Percentiles rank a stretch among this genome's conserved stretches.
Conservation (phyloP, 2,113 vertebrate genomes). For the Sterrhoptilus dennistouni region DNA sequence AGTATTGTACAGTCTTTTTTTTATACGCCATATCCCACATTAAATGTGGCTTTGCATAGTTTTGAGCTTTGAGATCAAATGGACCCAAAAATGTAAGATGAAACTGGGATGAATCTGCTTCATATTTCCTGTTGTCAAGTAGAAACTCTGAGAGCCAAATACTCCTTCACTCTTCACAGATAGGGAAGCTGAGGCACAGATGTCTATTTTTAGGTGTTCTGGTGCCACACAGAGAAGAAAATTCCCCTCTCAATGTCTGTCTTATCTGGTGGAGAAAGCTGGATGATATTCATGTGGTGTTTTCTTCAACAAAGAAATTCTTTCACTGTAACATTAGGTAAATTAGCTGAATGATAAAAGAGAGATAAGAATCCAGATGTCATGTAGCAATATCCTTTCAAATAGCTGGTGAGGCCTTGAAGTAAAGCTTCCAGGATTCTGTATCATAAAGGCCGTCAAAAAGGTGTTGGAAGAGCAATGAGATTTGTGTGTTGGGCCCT, state of each 20-base stretch:
- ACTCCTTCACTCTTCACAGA: neutral
- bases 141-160: neutral
- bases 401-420: neutral
- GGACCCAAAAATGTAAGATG: neutral
- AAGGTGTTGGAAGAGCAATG: neutral
- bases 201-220: neutral
- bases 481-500: neutral
- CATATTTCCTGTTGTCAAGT: conserved; percentile 26
- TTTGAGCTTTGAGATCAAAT: conserved; percentile 34
- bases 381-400: neutral
- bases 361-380: conserved; percentile 31
- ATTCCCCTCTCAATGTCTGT: neutral
- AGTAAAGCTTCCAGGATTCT: neutral
- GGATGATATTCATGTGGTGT: neutral
- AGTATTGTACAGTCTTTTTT: conserved; percentile 4
- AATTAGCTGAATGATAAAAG: conserved; percentile 30
- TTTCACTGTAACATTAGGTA: conserved; percentile 9
- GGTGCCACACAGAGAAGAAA: neutral
- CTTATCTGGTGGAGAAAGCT: neutral
- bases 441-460: neutral
- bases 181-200: conserved; percentile 32
- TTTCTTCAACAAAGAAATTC: conserved; percentile 17
- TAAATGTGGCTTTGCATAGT: conserved; percentile 10
- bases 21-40: neutral
- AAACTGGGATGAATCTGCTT: conserved; percentile 19